Evolutionary conservation across 2,888 invertebrate species (phyloP).

Genomic region (Penaeus monodon): DNA sequence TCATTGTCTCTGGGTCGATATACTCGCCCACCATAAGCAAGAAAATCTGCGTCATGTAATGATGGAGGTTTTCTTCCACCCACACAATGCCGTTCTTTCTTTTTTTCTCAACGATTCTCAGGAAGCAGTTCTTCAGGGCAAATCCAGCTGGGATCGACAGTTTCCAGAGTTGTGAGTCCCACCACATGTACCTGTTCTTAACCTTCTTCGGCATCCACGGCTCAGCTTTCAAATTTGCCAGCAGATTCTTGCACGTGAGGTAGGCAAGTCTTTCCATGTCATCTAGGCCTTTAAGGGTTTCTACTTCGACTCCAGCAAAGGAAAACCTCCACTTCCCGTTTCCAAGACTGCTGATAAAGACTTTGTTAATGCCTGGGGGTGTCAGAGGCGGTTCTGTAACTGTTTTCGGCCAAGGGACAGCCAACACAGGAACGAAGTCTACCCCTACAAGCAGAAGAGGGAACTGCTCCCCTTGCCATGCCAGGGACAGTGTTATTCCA

Average conservation of each 20-base stretch:
- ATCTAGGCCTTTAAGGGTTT: background rate
- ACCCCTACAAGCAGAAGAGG: conserved; percentile 27
- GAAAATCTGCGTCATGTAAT: no score
- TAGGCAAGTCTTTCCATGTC: background rate
- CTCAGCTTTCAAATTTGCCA: conserved; percentile 32
- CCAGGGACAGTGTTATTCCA: conserved; percentile 5
- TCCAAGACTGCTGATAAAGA: conserved; percentile 13
- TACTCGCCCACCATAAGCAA: no score
- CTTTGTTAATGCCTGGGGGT: background rate
- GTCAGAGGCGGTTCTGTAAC: conserved; percentile 8
- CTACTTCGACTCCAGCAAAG: conserved; percentile 7
- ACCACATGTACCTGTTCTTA: no score
- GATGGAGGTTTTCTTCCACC: no score
- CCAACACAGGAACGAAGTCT: conserved; percentile 27
- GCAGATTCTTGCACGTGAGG: conserved; percentile 21
- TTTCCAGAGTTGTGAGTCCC: no score
- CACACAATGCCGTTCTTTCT: no score
- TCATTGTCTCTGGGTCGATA: no score
- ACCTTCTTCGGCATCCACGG: conserved; percentile 28
- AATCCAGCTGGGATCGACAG: no score
- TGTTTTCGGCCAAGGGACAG: background rate
- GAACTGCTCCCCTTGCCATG: conserved; percentile 32
- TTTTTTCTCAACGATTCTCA: no score
- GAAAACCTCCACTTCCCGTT: conserved; percentile 12
- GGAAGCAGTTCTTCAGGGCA: no score